Evolutionary conservation across 2,888 invertebrate genomes (phyloP), one percentile per base, ranked within the genome.

Genomic region (Zhengitettix transpicula): DNA sequence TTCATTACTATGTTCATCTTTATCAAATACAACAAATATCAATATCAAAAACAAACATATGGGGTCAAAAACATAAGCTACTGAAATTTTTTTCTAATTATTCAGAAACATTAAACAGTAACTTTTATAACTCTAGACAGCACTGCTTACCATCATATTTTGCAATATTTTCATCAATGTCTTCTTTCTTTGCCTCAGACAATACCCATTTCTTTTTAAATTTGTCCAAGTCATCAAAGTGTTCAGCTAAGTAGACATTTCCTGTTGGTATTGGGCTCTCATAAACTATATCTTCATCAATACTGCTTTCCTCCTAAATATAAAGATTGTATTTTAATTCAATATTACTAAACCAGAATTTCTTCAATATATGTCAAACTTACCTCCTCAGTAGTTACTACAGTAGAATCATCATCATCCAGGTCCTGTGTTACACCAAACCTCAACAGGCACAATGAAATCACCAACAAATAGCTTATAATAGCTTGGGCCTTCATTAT

Each of bases 171-270:
- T 93, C 94, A 66, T 94, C 91, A 28, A 79, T 77, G 56, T 74
- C 80, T 40, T 93, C 91, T 72, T 97, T 97, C 72, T 91, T 94
- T 1, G 97, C 92, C 70, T 89, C 81, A 0, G 97, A 97, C 65
- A 83, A 78, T 1, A 89, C 76, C 97, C 98, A 98, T 57, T 78
- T 81, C 67, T 84, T 84, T 56, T 82, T 81, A 67, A 92, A 90
- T 15, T 77, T 76, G 11, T 78, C 78, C 51, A 76, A 71, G 70
- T 90, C 82, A 72, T 95, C 93, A 75, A 96, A 96, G 71, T 90
- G 84, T 68, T 96, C 95, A 0, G 86, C 82, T 61, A 96, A 78
- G 71, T 88, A 85, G 41, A 84, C 81, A 66, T 78, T 77, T 40
- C 78, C 80, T 0, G 78, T 73, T 12, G 85, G 74, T 63, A 76